These are phyloP conservation scores for Percopsis omiscomaycus DNA, from an alignment of 2,797 vertebrate genomes.

Conservation along the genomic window DNA sequence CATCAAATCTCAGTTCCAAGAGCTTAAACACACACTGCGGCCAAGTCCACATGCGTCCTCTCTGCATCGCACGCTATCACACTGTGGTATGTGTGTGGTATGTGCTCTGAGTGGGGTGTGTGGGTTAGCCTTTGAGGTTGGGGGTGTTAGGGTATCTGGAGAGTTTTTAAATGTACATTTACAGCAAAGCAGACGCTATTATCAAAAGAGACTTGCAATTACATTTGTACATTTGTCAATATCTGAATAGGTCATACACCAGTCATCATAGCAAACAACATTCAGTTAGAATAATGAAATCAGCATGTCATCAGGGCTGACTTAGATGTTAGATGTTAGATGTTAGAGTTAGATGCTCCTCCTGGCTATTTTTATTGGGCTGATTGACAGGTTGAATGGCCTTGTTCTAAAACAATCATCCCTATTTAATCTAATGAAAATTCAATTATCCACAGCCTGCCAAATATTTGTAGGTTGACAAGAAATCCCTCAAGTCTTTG, in stretches of 20 bases:
- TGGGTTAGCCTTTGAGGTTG: conserved; percentile 18
- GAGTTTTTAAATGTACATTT: conserved; percentile 10
- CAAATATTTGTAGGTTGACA: background rate
- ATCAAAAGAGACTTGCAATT: too few relatives aligned
- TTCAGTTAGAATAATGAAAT: too few relatives aligned
- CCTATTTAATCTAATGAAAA: background rate
- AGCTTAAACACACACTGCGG: conserved; percentile 49
- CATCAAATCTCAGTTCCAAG: conserved; percentile 64
- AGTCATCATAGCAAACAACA: too few relatives aligned
- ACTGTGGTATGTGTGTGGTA: conserved; percentile 45
- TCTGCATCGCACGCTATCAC: conserved; percentile 67
- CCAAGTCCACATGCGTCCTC: conserved; percentile 55
- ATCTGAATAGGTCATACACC: too few relatives aligned
- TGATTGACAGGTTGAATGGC: background rate
- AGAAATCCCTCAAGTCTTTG: background rate
- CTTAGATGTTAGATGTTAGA: too few relatives aligned
- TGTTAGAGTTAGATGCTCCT: background rate
- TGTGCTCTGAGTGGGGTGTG: conserved; percentile 32
- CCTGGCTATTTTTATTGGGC: background rate
- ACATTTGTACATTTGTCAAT: too few relatives aligned
- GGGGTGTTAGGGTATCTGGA: conserved; percentile 21
- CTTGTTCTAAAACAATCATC: background rate
- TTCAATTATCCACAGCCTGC: background rate
- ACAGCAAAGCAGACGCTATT: too few relatives aligned
- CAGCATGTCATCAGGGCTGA: too few relatives aligned